Evolutionary conservation across 1,140 invertebrate species (phyloP), one percentile per base, ranked within the genome.

Genomic region (Subanguina moxae): DNA sequence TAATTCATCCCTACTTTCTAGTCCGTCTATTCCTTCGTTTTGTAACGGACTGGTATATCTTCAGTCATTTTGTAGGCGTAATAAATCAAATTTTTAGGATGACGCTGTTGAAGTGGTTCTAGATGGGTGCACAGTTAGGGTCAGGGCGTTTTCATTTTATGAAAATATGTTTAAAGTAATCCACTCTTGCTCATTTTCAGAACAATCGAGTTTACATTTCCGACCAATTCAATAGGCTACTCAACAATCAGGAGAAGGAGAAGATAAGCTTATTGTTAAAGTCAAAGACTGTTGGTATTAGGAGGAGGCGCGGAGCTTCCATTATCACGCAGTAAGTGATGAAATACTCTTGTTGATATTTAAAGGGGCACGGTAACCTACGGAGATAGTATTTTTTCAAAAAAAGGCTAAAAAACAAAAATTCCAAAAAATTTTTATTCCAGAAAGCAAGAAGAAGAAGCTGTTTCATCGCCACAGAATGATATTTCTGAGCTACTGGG

Each of bases 51-150:
- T 70, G 3, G 32, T 38, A 38, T 38, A 11, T 38, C 32, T 11
- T 5, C 32, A 38, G 3, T 38, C 32, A 38, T 5, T 38, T 38
- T 38, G 32, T 38, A n/a, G n/a, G n/a, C n/a, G n/a, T 38, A 38
- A 38, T 38, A 11, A 11, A 38, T 38, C 3, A 38, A 38, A 38
- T 38, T 38, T 38, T 38, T 11, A 38, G 19, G 68, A 74, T 32
- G 68, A 70, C 57, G 43, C 57, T 19, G 71, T 74, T n/a, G 68
- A 70, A 67, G 62, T 70, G 17, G 71, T 70, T 30, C 71, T 70
- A 8, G 61, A 70, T 67, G 68, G 68, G 8, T 70, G 68, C 46
- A 48, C 45, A 13, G 71, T 70, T 28, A 45, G 71, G 45, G 68
- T 70, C 11, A 13, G 67, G 0, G 23, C 3, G 9, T 62, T 62